phyloP scores from a whole-genome alignment of 2,797 vertebrate species.

The Phataginus tricuspis region DNA sequence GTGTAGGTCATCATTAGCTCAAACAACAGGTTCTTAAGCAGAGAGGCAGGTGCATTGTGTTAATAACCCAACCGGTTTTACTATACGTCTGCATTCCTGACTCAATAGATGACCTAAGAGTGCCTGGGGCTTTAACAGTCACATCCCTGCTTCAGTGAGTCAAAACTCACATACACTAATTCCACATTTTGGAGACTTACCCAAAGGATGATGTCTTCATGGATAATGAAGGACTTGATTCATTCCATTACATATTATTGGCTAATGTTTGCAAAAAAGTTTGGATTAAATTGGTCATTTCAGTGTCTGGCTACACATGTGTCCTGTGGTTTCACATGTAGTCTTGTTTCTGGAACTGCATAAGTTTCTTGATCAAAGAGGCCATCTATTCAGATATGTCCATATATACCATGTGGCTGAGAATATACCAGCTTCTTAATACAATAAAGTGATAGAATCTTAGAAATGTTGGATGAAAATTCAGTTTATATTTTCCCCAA shows the following conservation, averaged over 20 bases:
- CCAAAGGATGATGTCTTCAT: conserved; percentile 30
- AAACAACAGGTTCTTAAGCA: neutral
- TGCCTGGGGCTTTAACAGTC: neutral
- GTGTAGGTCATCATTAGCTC: neutral
- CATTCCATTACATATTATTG: neutral
- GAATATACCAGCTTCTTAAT: neutral
- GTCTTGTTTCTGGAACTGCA: neutral
- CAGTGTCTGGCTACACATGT: neutral
- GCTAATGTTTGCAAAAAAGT: conserved; percentile 15
- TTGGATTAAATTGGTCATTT: conserved; percentile 7
- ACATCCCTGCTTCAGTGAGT: neutral
- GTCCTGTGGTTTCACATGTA: neutral
- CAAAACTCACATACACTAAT: conserved; percentile 6
- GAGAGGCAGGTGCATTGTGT: neutral
- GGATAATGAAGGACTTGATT: conserved; percentile 27
- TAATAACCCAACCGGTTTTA: neutral
- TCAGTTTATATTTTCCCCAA: neutral
- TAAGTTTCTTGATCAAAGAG: neutral
- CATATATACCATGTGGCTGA: neutral
- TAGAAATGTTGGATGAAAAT: neutral
- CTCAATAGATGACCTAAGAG: conserved; percentile 35
- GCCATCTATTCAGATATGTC: neutral
- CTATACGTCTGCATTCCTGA: conserved; percentile 48
- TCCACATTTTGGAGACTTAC: neutral
- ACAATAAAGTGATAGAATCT: neutral